Evolutionary conservation across 2,113 vertebrate genomes (phyloP).

Genomic region (Circaetus gallicus): DNA sequence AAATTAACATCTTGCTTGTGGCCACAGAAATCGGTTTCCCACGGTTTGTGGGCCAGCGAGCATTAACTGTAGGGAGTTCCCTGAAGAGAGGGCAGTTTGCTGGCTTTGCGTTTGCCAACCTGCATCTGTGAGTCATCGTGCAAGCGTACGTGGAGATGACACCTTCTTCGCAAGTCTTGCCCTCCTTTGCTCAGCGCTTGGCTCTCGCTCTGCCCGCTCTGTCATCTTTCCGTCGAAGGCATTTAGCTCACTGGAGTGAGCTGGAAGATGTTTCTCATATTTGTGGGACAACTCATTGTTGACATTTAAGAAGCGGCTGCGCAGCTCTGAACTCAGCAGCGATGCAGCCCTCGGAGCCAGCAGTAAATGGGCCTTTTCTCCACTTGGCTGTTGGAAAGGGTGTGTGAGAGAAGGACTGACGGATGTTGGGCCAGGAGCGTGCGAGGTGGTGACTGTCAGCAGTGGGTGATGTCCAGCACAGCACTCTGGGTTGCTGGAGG

Average conservation of each 20-base stretch:
- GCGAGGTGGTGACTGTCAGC: background rate
- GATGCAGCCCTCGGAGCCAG: fast-evolving
- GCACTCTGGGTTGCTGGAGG: background rate
- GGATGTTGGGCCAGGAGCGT: background rate
- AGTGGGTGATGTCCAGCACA: background rate
- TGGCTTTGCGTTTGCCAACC: background rate
- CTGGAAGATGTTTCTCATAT: background rate
- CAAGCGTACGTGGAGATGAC: fast-evolving
- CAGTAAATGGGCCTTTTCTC: background rate
- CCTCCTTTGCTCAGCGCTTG: background rate
- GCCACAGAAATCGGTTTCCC: background rate
- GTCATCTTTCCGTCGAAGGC: fast-evolving
- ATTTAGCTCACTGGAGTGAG: fast-evolving
- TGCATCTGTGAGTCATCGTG: background rate
- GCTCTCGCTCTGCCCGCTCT: background rate
- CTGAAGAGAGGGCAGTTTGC: background rate
- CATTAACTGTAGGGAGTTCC: background rate
- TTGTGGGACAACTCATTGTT: background rate
- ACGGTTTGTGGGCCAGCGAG: background rate
- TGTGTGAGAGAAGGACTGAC: fast-evolving
- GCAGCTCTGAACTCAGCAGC: background rate
- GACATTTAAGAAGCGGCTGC: fast-evolving
- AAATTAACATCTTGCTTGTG: background rate
- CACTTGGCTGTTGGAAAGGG: background rate
- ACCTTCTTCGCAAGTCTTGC: background rate